Base-by-base conservation (phyloP, 1,140 invertebrate species). In the Hycleus phaleratus region DNA sequence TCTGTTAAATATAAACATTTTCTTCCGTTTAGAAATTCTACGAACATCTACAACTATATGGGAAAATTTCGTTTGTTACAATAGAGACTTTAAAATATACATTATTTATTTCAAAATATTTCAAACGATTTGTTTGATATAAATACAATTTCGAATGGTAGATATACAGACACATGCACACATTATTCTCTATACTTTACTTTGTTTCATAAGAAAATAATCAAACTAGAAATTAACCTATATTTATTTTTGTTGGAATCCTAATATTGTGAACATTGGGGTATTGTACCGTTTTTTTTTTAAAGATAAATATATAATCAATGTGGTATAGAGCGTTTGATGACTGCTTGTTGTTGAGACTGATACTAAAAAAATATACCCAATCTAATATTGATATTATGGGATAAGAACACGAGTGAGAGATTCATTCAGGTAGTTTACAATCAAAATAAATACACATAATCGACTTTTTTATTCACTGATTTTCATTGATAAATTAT, bases 241-340 rank as follows among this genome's bases (percentile, higher is more conserved):
- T 67, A 65, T 67, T 67, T 67, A 65, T 67, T 67, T 67, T 58
- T 61, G 53, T 65, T 32, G 7, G 65, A 63, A 67, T 67, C 65
- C 65, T 56, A 67, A 67, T 67, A 65, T 65, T 67, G 57, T 62
- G 63, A 65, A 62, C 54, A 64, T 66, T 66, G 57, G 63, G 65
- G 63, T 62, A 67, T 67, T 65, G 65, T 67, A 58, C 61, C 48
- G 49, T n/a, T 44, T 47, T 56, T 32, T 32, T 18, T 18, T 18
- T 18, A 1, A 32, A 56, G 59, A 54, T 66, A 66, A 62, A 66
- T 59, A 65, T 63, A 63, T 60, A 54, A 46, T 12, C 58, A 55
- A 48, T 49, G 32, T 32, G 4, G 55, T 58, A 55, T 49, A 52
- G 47, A 39, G 63, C 32, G 54, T 52, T 50, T 58, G 61, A 54